Conservation (phyloP, 2,113 vertebrate species). For the Rostratula benghalensis region DNA sequence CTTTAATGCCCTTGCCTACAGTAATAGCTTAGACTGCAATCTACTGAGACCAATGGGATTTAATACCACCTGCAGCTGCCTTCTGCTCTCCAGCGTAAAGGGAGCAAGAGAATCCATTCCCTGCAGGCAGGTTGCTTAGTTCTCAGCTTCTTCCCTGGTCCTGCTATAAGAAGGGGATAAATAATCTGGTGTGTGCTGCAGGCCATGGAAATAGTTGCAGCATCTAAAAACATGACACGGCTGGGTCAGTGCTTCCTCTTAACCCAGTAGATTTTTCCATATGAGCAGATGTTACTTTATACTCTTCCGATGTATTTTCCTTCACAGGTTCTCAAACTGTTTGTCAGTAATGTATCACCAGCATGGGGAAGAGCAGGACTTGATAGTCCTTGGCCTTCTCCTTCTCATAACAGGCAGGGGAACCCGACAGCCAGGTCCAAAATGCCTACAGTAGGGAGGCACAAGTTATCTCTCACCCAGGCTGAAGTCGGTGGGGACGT, state of each 20-base stretch:
- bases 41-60: constrained; percentile 52
- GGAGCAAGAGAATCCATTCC: background rate
- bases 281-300: background rate
- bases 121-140: background rate
- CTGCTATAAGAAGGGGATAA: background rate
- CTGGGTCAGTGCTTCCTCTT: background rate
- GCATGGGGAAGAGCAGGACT: background rate
- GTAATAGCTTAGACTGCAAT: constrained; percentile 24
- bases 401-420: background rate
- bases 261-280: background rate
- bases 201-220: background rate
- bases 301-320: background rate
- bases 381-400: background rate
- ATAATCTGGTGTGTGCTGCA: background rate
- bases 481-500: rapidly evolving
- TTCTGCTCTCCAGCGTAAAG: constrained; percentile 33
- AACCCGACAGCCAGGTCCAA: background rate
- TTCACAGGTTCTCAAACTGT: background rate
- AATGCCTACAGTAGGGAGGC: background rate
- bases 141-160: background rate
- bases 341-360: background rate
- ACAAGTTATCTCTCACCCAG: background rate
- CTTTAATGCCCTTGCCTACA: constrained; percentile 17
- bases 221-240: background rate
- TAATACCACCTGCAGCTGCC: constrained; percentile 54